phyloP scores from a whole-genome alignment of 2,888 invertebrate genomes.

The Lasius platythorax region DNA sequence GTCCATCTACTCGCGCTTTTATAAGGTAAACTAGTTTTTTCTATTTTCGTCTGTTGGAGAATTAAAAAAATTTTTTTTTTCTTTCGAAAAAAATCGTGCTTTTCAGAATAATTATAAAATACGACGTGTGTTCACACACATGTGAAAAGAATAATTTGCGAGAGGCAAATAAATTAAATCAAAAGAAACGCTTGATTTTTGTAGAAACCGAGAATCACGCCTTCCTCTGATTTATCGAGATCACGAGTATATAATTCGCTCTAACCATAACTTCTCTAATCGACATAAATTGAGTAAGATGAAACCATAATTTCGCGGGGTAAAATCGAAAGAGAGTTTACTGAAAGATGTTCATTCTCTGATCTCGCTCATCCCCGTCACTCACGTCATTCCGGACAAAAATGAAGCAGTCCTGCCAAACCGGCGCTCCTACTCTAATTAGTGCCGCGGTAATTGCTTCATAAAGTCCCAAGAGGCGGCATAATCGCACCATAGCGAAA shows the following conservation, averaged over 20 bases:
- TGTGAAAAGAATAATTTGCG: not conserved
- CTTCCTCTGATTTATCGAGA: slow-evolving; percentile 31
- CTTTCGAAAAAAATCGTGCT: not conserved
- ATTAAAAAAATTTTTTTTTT: not conserved
- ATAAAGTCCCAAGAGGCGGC: slow-evolving; percentile 64
- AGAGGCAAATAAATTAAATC: not conserved
- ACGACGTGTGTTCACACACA: not conserved
- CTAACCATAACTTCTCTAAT: slow-evolving; percentile 13
- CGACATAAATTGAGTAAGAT: slow-evolving; percentile 32
- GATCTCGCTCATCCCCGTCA: slow-evolving; percentile 28
- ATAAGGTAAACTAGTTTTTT: not conserved
- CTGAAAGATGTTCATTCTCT: slow-evolving; percentile 22
- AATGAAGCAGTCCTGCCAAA: slow-evolving; percentile 62
- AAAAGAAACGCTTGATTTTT: not conserved
- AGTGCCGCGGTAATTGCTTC: slow-evolving; percentile 67
- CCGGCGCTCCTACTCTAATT: slow-evolving; percentile 69
- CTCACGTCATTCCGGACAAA: slow-evolving; percentile 49
- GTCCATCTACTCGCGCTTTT: not conserved
- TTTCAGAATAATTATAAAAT: not conserved
- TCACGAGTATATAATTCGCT: slow-evolving; percentile 10
- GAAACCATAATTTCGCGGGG: slow-evolving; percentile 24
- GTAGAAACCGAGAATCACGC: not conserved
- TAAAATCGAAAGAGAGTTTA: slow-evolving; percentile 4
- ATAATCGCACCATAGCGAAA: slow-evolving; percentile 58
- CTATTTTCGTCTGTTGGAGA: not conserved